phyloP scores from a whole-genome alignment of 2,888 invertebrate genomes.

The Synergus laeviventris region DNA sequence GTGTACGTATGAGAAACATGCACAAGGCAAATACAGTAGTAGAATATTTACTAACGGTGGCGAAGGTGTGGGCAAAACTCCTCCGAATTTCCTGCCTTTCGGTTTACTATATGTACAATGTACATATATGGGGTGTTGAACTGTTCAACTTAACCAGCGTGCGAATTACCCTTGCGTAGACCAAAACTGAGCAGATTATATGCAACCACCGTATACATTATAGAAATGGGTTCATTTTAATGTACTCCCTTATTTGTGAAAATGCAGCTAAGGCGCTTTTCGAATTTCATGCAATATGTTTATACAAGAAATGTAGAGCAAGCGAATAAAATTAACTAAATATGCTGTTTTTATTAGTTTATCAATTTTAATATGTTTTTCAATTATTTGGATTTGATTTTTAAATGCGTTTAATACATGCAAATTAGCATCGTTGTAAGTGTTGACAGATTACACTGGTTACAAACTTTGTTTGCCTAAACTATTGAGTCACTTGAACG shows the following conservation, averaged over 20 bases:
- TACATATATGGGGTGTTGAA: neutral
- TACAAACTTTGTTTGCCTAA: slow-evolving; percentile 5
- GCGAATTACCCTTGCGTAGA: slow-evolving; percentile 20
- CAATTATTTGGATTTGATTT: too few relatives aligned
- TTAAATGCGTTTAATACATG: too few relatives aligned
- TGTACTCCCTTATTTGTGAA: neutral
- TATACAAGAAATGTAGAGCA: too few relatives aligned
- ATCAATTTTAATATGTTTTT: too few relatives aligned
- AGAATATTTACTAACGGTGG: slow-evolving; percentile 20
- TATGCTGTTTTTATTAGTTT: too few relatives aligned
- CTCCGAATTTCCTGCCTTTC: neutral
- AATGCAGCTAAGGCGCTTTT: neutral
- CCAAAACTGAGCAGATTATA: slow-evolving; percentile 7
- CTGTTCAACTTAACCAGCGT: slow-evolving; percentile 3
- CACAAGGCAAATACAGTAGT: neutral
- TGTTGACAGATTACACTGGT: neutral
- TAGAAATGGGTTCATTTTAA: neutral
- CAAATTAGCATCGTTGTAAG: too few relatives aligned
- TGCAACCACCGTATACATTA: neutral
- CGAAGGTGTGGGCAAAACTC: slow-evolving; percentile 8
- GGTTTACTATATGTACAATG: too few relatives aligned
- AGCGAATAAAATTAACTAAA: too few relatives aligned
- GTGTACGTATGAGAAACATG: neutral
- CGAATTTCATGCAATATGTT: too few relatives aligned
- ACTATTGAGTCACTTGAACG: neutral